phyloP scores from a whole-genome alignment of 2,113 vertebrate genomes.

The Calypte anna region DNA sequence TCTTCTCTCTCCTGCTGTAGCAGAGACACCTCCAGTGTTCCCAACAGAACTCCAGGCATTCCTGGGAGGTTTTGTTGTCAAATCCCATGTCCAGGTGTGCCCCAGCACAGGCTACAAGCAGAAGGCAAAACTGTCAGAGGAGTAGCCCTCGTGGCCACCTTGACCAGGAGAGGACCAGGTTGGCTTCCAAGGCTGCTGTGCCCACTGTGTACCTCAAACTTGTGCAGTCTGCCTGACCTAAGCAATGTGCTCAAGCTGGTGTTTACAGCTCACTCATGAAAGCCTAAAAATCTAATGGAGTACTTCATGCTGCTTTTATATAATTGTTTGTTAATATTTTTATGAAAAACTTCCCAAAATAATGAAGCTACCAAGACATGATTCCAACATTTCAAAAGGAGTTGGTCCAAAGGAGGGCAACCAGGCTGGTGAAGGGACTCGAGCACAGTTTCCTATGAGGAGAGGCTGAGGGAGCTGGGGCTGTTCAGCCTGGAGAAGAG shows the following conservation, averaged over 20 bases:
- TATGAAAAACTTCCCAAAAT: neutral
- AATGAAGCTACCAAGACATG: neutral
- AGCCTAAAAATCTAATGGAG: neutral
- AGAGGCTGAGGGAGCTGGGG: no score
- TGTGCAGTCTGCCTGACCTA: neutral
- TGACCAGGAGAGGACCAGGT: neutral
- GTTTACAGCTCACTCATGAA: neutral
- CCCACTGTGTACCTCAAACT: no score
- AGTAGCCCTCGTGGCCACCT: neutral
- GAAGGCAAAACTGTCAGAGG: neutral
- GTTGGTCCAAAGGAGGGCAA: no score
- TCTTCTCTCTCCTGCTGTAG: neutral
- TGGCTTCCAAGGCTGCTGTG: neutral
- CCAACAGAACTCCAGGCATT: neutral
- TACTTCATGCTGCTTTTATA: neutral
- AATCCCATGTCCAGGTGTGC: neutral
- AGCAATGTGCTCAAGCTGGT: neutral
- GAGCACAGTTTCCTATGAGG: no score
- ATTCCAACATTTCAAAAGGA: neutral
- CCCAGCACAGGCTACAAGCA: neutral
- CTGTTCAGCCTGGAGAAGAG: no score
- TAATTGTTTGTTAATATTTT: neutral
- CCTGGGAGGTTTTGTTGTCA: neutral
- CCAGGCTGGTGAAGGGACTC: no score
- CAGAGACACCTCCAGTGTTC: rapidly evolving